Base-by-base conservation (phyloP, 2,797 vertebrate species). In the Benthosema pterotum region DNA sequence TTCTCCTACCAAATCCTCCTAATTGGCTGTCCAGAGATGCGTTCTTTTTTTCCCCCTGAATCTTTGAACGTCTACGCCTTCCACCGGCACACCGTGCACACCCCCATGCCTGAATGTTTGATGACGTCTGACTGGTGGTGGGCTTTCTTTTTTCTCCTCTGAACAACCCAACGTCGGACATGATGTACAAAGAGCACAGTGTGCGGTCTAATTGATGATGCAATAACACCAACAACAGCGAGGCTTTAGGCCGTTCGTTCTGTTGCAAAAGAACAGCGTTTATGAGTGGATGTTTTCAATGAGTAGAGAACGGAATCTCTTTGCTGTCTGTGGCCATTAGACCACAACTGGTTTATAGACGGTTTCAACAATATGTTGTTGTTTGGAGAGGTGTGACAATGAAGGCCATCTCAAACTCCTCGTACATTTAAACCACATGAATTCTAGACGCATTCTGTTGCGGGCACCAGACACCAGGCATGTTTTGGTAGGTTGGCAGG, bases 11-110 rank as follows among this genome's bases (percentile, higher is more conserved):
- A 72, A 71, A 77, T 78, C 72, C 71, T 61, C 77, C 73, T 88
- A 90, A 91, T 90, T 90, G 84, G 87, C 79, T 28, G 79, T 84
- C 85, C 75, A 81, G 84, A 89, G 86, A 89, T 82, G 67, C 77
- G 59, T 74, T 69, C 69, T 80, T 90, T 88, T 90, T 74, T 88
- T 90, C 72, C 87, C 83, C 72, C 56, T 70, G 53, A 71, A 78
- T 32, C 63, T 83, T 85, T 80, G 65, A 84, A 83, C 77, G 74
- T 52, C 58, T 87, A 25, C 22, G 5, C 5, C 28, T 32, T 7
- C 32, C 32, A 32, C 8, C 32, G 11, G 7, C 32, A 38, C 32
- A 9, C 22, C 5, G 22, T 25, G 2, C 19, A 2, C 19, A 2
- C 87, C 80, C 77, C 60, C 77, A n/a, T n/a, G n/a, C 38, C 71